Base-by-base conservation (phyloP, 2,113 vertebrate genomes). In the Apistogramma diplotaenia region DNA sequence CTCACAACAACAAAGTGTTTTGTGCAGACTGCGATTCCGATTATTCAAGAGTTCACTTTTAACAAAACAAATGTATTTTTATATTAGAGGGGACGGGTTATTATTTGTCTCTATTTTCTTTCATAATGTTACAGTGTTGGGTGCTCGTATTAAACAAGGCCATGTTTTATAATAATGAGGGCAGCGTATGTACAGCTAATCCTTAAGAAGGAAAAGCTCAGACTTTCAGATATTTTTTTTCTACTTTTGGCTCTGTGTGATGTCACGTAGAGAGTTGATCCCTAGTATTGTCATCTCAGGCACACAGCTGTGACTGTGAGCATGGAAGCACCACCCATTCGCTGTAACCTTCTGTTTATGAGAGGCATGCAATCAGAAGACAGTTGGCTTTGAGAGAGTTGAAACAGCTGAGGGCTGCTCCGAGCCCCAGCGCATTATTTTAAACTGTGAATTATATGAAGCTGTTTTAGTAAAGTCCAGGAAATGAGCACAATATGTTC, bases 211-310 rank as follows among this genome's bases (percentile, higher is more conserved):
- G 10, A 40, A 40, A 40, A 4, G 37, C 8, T 65, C 37, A 6
- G 37, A 18, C 21, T 43, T 65, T 46, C 61, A 46, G 4, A 40
- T 12, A 21, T 19, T 21, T 23, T 65, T 65, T 65, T 65, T 43
- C 35, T 65, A 65, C 61, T 65, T 43, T 43, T 43, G 61, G 0
- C 1, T 65, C 21, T 0, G 0, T 25, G 21, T 25, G 13, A 65
- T 62, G 23, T 62, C 60, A 3, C 23, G 43, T 25, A 4, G 61
- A 25, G 21, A 13, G 21, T 35, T 25, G 16, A 65, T 43, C 23
- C 43, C 23, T 65, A 43, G 25, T 43, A 65, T 65, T 65, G 37
- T 16, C 8, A 43, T 0, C 16, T 35, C 16, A 21, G 43, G 21
- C 61, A 65, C 43, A 43, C 37, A 67, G 61, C 1, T 27, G 23